Percentiles rank a stretch among this genome's conserved stretches.
Evolutionary conservation across 2,113 vertebrate species (phyloP).

Genomic region (Nestor notabilis): DNA sequence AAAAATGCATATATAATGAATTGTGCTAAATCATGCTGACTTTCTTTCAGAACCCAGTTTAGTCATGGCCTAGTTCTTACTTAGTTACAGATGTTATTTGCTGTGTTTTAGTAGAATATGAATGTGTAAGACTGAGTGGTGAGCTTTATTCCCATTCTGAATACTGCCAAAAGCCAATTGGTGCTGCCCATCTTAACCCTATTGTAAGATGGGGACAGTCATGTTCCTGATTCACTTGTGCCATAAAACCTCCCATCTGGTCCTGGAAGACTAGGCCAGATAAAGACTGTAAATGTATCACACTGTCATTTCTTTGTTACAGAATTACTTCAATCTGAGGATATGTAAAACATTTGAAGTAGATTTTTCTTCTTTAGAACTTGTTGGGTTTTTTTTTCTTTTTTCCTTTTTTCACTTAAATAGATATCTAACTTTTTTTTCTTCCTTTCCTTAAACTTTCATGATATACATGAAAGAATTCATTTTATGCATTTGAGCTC

Average conservation of each 20-base stretch:
- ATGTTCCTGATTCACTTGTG: neutral
- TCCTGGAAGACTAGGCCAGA: neutral
- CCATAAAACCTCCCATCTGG: neutral
- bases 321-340: neutral
- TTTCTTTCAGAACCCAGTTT: neutral
- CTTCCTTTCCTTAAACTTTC: neutral
- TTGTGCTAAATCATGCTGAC: neutral
- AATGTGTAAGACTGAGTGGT: neutral
- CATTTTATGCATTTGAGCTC: neutral
- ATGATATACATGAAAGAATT: neutral
- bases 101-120: neutral
- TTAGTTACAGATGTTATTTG: neutral
- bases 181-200: accelerated
- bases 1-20: neutral
- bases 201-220: neutral
- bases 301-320: neutral
- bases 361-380: neutral
- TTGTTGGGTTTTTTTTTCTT: neutral
- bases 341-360: neutral
- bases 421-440: neutral
- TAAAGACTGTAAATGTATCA: neutral
- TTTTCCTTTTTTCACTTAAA: neutral
- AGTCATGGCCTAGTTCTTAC: neutral
- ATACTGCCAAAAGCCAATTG: neutral
- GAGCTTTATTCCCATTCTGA: neutral